Evolutionary conservation across 30 jellyfish, hydroid and myxozoan genomes (phyloP).

Genomic region (Calvadosia cruxmelitensis): DNA sequence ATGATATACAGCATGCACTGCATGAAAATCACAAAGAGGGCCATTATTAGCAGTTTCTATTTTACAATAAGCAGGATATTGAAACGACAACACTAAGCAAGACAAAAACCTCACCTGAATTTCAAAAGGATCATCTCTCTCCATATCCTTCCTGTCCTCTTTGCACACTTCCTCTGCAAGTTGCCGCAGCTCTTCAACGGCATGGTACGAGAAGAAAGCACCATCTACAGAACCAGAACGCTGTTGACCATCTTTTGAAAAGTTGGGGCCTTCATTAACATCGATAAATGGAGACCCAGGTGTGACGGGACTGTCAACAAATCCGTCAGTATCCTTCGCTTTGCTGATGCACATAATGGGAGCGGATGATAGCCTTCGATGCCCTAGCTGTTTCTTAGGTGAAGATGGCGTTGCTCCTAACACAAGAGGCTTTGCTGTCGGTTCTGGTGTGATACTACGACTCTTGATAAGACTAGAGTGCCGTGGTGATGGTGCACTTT

Average conservation of each 20-base stretch:
- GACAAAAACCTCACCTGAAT: conserved; percentile 42
- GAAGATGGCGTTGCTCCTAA: not conserved
- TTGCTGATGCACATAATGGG: conserved; percentile 5
- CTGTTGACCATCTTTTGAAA: not conserved
- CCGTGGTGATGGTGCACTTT: not conserved
- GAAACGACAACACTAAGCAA: not conserved
- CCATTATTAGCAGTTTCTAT: too few species aligned
- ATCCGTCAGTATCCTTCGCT: not conserved
- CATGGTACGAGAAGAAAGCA: not conserved
- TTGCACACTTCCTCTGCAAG: conserved; percentile 79
- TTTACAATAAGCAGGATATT: not conserved
- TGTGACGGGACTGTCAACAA: not conserved
- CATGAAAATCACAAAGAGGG: too few species aligned
- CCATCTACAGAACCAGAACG: not conserved
- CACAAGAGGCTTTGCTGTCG: not conserved
- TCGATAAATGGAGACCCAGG: not conserved
- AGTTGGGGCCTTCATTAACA: not conserved
- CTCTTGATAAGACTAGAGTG: not conserved
- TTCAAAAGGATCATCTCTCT: conserved; percentile 91
- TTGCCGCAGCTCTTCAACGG: conserved; percentile 33
- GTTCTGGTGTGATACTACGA: not conserved
- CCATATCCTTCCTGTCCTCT: conserved; percentile 75
- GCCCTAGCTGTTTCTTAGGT: conserved; percentile 42
- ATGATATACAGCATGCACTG: too few species aligned
- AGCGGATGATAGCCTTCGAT: conserved; percentile 79